Conservation (phyloP, 2,888 invertebrate species). For the Ophion ventricosus region DNA sequence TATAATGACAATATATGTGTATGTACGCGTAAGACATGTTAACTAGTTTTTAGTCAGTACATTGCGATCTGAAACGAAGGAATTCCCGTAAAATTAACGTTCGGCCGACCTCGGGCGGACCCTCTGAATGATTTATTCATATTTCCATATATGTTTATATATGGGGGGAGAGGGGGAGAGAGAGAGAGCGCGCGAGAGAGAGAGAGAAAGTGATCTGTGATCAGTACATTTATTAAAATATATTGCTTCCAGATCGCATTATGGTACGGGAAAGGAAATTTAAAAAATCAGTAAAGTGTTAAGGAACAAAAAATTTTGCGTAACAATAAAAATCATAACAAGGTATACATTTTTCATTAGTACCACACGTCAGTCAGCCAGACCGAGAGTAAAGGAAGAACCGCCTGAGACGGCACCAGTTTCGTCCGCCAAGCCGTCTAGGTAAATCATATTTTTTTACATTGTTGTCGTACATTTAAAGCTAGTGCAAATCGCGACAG, state of each 20-base stretch:
- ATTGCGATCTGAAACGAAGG: slow-evolving; percentile 12
- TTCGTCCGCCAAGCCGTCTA: slow-evolving; percentile 83
- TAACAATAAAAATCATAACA: slow-evolving; percentile 65
- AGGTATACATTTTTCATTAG: slow-evolving; percentile 82
- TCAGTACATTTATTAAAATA: too few relatives aligned
- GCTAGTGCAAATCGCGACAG: background rate
- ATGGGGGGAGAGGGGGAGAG: too few relatives aligned
- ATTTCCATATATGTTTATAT: background rate
- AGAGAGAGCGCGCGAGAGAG: too few relatives aligned
- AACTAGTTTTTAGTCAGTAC: background rate
- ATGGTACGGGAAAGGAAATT: background rate
- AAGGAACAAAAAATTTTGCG: slow-evolving; percentile 37
- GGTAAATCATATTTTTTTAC: slow-evolving; percentile 79
- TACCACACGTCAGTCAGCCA: slow-evolving; percentile 83
- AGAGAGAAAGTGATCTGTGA: too few relatives aligned
- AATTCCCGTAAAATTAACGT: background rate
- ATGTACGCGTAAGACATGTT: background rate
- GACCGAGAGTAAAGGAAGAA: slow-evolving; percentile 83
- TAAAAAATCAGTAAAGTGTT: slow-evolving; percentile 24
- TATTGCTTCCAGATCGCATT: slow-evolving; percentile 3
- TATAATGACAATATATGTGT: background rate
- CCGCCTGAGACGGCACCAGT: slow-evolving; percentile 83
- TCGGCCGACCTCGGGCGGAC: background rate
- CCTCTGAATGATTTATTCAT: too few relatives aligned
- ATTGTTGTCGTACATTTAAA: slow-evolving; percentile 60